Percentiles rank a stretch among this genome's conserved stretches.
These are phyloP conservation scores for Prosapia bicincta DNA, from an alignment of 2,888 invertebrate genomes.

Conservation along the genomic window DNA sequence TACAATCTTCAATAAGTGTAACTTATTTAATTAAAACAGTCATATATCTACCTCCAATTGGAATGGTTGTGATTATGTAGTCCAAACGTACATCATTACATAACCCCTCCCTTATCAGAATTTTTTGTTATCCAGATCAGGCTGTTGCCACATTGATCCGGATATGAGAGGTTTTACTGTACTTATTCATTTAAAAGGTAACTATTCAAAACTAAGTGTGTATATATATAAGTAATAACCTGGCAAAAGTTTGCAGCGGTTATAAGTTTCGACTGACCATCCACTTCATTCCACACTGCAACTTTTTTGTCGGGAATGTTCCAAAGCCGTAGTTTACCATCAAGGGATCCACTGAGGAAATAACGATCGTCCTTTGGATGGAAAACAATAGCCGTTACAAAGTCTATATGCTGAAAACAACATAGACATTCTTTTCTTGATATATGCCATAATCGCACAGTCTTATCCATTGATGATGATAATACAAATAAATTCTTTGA, in stretches of 20 bases:
- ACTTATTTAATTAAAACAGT: too few relatives aligned
- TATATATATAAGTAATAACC: slow-evolving; percentile 28
- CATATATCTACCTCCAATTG: too few relatives aligned
- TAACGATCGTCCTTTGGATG: slow-evolving; percentile 86
- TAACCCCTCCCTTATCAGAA: too few relatives aligned
- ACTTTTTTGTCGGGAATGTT: slow-evolving; percentile 99
- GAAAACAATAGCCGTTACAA: slow-evolving; percentile 98
- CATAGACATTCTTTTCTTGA: slow-evolving; percentile 96
- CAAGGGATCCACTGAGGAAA: slow-evolving; percentile 95
- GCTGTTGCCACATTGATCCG: too few relatives aligned
- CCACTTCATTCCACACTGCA: slow-evolving; percentile 95
- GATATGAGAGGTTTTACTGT: too few relatives aligned
- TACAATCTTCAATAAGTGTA: too few relatives aligned
- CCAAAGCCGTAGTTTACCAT: slow-evolving; percentile 98
- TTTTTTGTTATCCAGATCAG: too few relatives aligned
- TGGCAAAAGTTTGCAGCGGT: slow-evolving; percentile 94
- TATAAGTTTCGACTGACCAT: slow-evolving; percentile 90
- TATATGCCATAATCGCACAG: slow-evolving; percentile 96
- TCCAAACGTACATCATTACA: too few relatives aligned
- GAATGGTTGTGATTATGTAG: too few relatives aligned
- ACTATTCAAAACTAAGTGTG: too few relatives aligned
- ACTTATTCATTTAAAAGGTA: too few relatives aligned
- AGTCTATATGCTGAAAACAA: slow-evolving; percentile 98
- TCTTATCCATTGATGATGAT: slow-evolving; percentile 99
- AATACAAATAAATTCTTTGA: slow-evolving; percentile 97